Evolutionary conservation across 2,797 vertebrate genomes (phyloP), one percentile per base, ranked within the genome.

Genomic region (Lagocephalus sceleratus): DNA sequence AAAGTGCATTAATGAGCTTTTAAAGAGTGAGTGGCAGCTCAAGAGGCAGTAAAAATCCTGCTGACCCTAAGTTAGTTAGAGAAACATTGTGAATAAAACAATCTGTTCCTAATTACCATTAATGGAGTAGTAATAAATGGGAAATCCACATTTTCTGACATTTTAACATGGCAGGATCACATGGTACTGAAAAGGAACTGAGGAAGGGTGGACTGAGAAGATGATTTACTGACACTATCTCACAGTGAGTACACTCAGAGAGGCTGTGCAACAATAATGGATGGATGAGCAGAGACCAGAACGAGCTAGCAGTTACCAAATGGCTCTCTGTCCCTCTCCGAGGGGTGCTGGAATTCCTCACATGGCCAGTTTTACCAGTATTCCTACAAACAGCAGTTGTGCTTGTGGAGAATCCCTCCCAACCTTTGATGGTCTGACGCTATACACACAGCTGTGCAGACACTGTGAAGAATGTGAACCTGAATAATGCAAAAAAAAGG

Each of bases 401-500:
- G 70, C n/a, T 40, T 10, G 25, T 26, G 47, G 64, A 63, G 58
- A 63, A 51, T 45, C 57, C 49, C 41, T 54, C 50, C 35, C n/a
- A 16, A 50, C 52, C 50, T 68, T 51, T 76, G 73, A 77, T 61
- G 69, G 54, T 65, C 60, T 60, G 42, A 61, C 61, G 72, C 51
- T 62, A 21, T 62, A 62, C 60, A 60, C 57, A 55, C 6, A 52
- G 55, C 47, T 61, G 54, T 64, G 39, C 32, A 47, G 63, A 68
- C 67, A 62, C 59, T 52, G 48, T 32, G 58, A 70, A 38, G 41
- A 47, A 67, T 68, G 65, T 39, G 39, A 53, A 47, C 51, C 51
- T 82, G 70, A 82, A 81, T 79, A 73, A 82, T 75, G 63, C 54
- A 82, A 54, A 5, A 15, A 17, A 20, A 4, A 57, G 35, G 22